Evolutionary conservation across 2,113 vertebrate species (phyloP), one percentile per base, ranked within the genome.

Genomic region (Petrocephalus zakoni): DNA sequence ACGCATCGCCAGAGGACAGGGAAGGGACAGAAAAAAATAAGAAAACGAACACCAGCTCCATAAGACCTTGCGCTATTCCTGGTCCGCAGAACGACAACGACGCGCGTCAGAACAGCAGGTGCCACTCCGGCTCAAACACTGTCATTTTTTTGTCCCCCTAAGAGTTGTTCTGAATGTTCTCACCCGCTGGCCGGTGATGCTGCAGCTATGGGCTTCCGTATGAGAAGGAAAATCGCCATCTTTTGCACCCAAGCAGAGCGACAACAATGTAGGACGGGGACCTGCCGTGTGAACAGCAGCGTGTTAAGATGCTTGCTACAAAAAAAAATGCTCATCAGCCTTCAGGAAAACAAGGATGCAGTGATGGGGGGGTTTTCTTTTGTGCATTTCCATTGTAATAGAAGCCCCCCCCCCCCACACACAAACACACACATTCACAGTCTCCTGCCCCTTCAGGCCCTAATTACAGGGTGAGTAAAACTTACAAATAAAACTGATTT

Each of bases 401-500:
- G 85, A 81, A 85, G 4, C 19, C 37, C 25, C 82, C 82, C 1
- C 49, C 22, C n/a, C 34, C 19, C 34, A n/a, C 81, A 64, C 17
- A 56, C 53, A 29, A 53, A 46, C 13, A 13, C 5, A 78, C 52
- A 34, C 5, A 68, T 42, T 29, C 88, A 61, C 88, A 53, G 47
- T 29, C 15, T 88, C 25, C 8, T 34, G 0, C 6, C 46, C 19
- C 53, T 82, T 78, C 58, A 84, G 51, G 55, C 89, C 46, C 81
- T 91, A 92, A 93, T 93, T 93, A 91, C 92, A 88, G 88, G 88
- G 90, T 91, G 92, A 92, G 87, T 91, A 90, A 89, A 53, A 89
- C 72, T 87, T 91, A 49, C 49, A 90, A 90, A 91, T 90, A 92
- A 93, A 92, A 78, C 90, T 93, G 72, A 94, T 92, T 88, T 61